These are phyloP conservation scores for Noctuana brunneofusca DNA, from an alignment of 2,888 invertebrate genomes.

Conservation along the genomic window DNA sequence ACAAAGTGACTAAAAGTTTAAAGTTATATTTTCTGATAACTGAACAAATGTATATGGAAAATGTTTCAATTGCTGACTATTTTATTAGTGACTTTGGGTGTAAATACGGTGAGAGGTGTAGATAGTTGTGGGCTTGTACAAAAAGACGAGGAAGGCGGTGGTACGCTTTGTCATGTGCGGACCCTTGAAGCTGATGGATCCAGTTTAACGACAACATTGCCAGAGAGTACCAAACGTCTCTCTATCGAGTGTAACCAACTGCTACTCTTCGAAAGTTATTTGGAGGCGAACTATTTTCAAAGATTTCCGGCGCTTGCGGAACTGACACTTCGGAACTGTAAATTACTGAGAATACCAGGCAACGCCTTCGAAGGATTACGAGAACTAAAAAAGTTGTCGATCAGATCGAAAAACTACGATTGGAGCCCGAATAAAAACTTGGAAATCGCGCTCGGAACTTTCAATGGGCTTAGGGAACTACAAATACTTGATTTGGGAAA, in stretches of 20 bases:
- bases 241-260: constrained; percentile 90
- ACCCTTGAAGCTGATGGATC: constrained; percentile 87
- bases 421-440: constrained; percentile 90
- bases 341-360: constrained; percentile 89
- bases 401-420: constrained; percentile 91
- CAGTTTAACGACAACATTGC: constrained; percentile 82
- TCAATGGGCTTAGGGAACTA: constrained; percentile 90
- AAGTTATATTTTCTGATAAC: constrained; percentile 36
- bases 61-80: constrained; percentile 79
- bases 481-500: constrained; percentile 89
- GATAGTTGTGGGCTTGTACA: constrained; percentile 66
- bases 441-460: constrained; percentile 87
- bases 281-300: constrained; percentile 88
- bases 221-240: constrained; percentile 89
- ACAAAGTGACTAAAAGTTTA: constrained; percentile 50
- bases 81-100: constrained; percentile 79
- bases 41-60: constrained; percentile 76
- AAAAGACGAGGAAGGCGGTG: constrained; percentile 71
- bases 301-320: constrained; percentile 89
- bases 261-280: constrained; percentile 90
- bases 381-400: constrained; percentile 89
- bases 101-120: constrained; percentile 70
- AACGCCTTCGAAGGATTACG: constrained; percentile 91
- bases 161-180: constrained; percentile 86
- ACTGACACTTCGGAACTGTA: constrained; percentile 89